Evolutionary conservation across 2,888 invertebrate genomes (phyloP).

Genomic region (Chrysopilus asiliformis): DNA sequence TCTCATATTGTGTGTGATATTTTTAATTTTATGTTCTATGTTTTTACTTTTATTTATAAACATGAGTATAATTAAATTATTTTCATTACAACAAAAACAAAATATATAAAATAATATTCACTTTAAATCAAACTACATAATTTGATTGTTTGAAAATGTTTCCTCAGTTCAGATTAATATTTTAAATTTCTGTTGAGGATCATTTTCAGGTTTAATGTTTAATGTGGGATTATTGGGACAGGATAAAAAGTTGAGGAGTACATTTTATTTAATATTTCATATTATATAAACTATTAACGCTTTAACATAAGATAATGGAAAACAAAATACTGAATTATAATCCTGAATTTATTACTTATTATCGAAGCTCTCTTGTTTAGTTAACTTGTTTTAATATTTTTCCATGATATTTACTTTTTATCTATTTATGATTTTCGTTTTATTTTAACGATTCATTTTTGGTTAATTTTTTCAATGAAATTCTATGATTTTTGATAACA

Average conservation of each 20-base stretch:
- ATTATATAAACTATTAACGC: not conserved
- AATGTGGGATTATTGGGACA: not conserved
- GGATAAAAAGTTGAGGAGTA: not conserved
- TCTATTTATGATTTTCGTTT: conserved; percentile 3
- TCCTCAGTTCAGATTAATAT: no score
- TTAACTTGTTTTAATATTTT: conserved; percentile 6
- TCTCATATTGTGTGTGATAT: no score
- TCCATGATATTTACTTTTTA: not conserved
- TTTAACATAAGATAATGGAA: conserved; percentile 6
- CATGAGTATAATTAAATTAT: no score
- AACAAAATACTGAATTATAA: conserved; percentile 8
- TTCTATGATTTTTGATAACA: not conserved
- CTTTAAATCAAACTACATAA: no score
- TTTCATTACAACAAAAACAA: no score
- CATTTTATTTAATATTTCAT: not conserved
- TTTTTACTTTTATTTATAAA: no score
- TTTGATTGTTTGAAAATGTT: no score
- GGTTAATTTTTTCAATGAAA: not conserved
- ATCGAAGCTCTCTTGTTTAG: conserved; percentile 8
- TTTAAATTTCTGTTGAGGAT: no score
- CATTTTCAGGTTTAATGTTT: no score
- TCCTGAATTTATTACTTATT: conserved; percentile 5
- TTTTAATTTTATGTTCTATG: no score
- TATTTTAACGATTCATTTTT: conserved; percentile 1
- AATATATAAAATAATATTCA: no score